Evolutionary conservation across 2,888 invertebrate species (phyloP).

Genomic region (Monopis laevigella): DNA sequence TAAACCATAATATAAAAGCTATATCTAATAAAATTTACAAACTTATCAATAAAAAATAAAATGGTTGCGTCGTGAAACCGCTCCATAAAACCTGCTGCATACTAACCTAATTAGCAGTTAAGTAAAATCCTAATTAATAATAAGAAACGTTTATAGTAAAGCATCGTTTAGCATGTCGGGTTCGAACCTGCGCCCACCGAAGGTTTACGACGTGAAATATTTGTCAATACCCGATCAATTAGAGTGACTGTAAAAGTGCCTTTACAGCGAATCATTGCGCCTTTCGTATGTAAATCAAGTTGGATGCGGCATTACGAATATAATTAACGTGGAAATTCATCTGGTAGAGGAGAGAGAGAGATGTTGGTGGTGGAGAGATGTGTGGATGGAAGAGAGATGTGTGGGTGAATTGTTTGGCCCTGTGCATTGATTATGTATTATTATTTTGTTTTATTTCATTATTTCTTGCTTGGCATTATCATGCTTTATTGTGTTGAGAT

Average conservation of each 20-base stretch:
- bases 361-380: too few relatives aligned
- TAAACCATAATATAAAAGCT: too few relatives aligned
- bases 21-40: too few relatives aligned
- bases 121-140: constrained; percentile 12
- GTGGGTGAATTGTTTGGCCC: too few relatives aligned
- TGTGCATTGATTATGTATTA: too few relatives aligned
- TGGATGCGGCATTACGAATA: neutral
- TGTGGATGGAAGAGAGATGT: too few relatives aligned
- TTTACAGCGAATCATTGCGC: constrained; percentile 21
- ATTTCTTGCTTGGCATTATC: too few relatives aligned
- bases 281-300: constrained; percentile 21
- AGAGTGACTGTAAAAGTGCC: constrained; percentile 12
- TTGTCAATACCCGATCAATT: constrained; percentile 16
- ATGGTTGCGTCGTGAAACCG: constrained; percentile 4
- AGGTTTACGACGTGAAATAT: constrained; percentile 12
- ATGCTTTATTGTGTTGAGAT: too few relatives aligned
- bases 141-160: constrained; percentile 8
- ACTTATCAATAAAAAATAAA: neutral
- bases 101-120: constrained; percentile 11
- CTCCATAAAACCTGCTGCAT: neutral
- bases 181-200: constrained; percentile 5
- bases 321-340: too few relatives aligned
- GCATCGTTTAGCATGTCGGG: constrained; percentile 10
- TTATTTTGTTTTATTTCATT: too few relatives aligned
- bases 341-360: too few relatives aligned